phyloP scores from a whole-genome alignment of 30 jellyfish, hydroid and myxozoan genomes.

The Aurelia coerulea region DNA sequence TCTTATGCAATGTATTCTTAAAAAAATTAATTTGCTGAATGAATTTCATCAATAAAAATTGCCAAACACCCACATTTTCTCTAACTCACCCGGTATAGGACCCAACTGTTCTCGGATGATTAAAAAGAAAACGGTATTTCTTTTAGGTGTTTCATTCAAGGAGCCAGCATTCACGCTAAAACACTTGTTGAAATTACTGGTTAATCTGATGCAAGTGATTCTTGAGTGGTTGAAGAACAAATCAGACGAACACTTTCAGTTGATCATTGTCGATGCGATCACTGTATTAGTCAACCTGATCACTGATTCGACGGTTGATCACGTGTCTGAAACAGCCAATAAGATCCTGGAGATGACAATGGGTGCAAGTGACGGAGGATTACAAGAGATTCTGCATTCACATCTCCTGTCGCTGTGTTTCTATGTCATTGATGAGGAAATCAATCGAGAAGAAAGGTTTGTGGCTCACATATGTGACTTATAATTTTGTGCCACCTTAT shows the following conservation, averaged over 20 bases:
- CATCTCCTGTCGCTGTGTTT: constrained; percentile 62
- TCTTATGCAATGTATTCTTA: too few relatives aligned
- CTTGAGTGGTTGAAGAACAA: constrained; percentile 40
- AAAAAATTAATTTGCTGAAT: too few relatives aligned
- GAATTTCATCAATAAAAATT: too few relatives aligned
- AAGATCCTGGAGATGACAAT: constrained; percentile 48
- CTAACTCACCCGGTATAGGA: too few relatives aligned
- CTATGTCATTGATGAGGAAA: constrained; percentile 58
- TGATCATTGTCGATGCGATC: constrained; percentile 46
- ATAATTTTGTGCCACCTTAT: too few relatives aligned
- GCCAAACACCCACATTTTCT: too few relatives aligned
- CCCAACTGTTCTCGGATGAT: too few relatives aligned
- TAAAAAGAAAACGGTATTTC: background rate
- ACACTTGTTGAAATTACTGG: constrained; percentile 37
- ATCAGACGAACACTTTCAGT: constrained; percentile 51
- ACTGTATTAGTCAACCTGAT: constrained; percentile 45
- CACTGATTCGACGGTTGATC: constrained; percentile 55
- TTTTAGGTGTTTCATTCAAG: constrained; percentile 30
- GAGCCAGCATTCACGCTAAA: constrained; percentile 64
- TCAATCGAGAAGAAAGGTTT: constrained; percentile 57
- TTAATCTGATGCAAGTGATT: constrained; percentile 40
- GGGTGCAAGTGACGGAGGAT: constrained; percentile 54
- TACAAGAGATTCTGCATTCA: constrained; percentile 63
- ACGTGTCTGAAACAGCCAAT: constrained; percentile 56
- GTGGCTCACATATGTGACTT: background rate